These are phyloP conservation scores for Phrynocephalus versicolor DNA, from an alignment of 2,113 vertebrate genomes.

Conservation along the genomic window DNA sequence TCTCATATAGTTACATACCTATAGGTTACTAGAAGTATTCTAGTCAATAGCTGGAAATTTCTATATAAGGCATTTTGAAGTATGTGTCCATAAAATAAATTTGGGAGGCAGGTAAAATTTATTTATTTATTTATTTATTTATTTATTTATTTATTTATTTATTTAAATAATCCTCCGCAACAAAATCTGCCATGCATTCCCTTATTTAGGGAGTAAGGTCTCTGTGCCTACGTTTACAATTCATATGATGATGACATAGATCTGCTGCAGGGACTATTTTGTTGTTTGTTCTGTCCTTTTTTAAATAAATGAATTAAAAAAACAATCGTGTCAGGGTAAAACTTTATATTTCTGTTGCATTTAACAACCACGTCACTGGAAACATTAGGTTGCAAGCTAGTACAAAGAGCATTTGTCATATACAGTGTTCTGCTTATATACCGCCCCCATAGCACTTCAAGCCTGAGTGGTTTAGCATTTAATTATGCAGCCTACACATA, in stretches of 20 bases:
- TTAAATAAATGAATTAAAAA: constrained; percentile 7
- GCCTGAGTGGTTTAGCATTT: no score
- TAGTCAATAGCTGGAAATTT: neutral
- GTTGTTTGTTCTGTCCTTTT: neutral
- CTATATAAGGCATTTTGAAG: neutral
- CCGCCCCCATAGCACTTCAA: no score
- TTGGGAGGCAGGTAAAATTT: neutral
- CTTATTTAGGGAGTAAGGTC: neutral
- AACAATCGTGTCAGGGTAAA: neutral
- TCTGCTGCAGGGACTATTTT: neutral
- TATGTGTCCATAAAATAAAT: neutral
- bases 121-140: neutral
- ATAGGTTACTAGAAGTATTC: neutral
- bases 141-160: neutral
- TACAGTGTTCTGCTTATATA: no score
- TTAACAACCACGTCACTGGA: no score
- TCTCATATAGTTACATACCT: neutral
- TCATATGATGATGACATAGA: neutral
- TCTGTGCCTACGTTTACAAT: neutral
- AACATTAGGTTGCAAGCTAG: neutral
- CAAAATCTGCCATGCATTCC: neutral
- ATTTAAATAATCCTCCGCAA: neutral
- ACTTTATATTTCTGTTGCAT: no score
- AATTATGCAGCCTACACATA: no score
- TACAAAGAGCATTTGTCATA: no score